Evolutionary conservation across 2,888 invertebrate species (phyloP), one percentile per base, ranked within the genome.

Genomic region (Hanleya hanleyi): DNA sequence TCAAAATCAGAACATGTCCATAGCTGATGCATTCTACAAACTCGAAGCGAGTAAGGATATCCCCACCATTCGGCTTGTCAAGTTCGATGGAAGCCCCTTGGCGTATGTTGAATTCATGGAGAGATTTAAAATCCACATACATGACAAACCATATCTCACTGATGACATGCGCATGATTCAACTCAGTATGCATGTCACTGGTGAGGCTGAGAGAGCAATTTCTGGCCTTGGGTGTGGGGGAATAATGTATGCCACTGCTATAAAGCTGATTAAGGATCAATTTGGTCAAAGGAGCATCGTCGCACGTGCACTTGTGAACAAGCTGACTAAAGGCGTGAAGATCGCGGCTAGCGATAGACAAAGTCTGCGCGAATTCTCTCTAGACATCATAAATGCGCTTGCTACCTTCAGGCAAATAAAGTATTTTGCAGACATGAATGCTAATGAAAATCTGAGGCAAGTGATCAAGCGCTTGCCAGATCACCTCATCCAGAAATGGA

Each of bases 81-180:
- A 7, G 29, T 67, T 67, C 26, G 36, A 47, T 26, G 67, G n/a
- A 18, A 29, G 9, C 29, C 57, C 57, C 7, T 22, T 64, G 15
- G 9, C 26, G 35, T 72, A 68, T 35, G 67, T 72, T 15, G 64
- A 72, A 22, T 72, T 72, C n/a, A 47, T 72, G 3, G 72, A 72
- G n/a, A n/a, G 26, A 22, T 67, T 68, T 22, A 68, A 66, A 37
- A 50, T 71, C 33, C 71, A 71, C n/a, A 71, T 71, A 29, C 71
- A 66, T 67, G 41, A 68, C 22, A 68, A 72, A 35, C 49, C 61
- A 0, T 33, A 62, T 47, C 18, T 72, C 5, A 41, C 57, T 47
- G 72, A 72, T 72, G 67, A 68, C 9, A 29, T 61, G 35, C 64
- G 72, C 22, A 72, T 72, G 67, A 12, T 47, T 0, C 72, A 72